These are phyloP conservation scores for Montipora capitata DNA, from an alignment of 92 coral and sea anemone species.

Conservation along the genomic window DNA sequence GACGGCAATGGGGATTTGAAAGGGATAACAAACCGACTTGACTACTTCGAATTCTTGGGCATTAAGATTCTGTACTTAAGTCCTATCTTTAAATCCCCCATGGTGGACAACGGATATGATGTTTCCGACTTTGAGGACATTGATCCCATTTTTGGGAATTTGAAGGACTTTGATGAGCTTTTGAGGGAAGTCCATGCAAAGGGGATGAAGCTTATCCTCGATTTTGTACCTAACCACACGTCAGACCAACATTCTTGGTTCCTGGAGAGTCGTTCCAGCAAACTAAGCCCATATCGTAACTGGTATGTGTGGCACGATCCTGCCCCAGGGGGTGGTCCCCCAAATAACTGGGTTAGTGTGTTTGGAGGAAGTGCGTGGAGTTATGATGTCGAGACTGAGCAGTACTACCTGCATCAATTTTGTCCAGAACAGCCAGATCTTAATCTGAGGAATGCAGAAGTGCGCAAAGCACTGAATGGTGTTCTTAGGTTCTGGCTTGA, in stretches of 20 bases:
- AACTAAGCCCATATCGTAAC: constrained; percentile 60
- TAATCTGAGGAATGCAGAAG: constrained; percentile 83
- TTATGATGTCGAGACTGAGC: constrained; percentile 71
- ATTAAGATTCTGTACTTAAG: constrained; percentile 86
- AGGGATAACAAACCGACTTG: constrained; percentile 84
- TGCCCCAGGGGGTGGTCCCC: constrained; percentile 76
- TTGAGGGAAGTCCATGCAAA: constrained; percentile 73
- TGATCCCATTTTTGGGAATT: constrained; percentile 82
- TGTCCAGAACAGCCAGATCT: constrained; percentile 89
- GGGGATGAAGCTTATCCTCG: constrained; percentile 88
- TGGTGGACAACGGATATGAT: constrained; percentile 94
- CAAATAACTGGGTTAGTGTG: constrained; percentile 90
- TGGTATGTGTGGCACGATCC: constrained; percentile 96
- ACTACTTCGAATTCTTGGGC: constrained; percentile 89
- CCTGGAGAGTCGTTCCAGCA: constrained; percentile 74
- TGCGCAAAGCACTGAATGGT: constrained; percentile 77
- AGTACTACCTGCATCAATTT: constrained; percentile 88
- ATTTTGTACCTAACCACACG: constrained; percentile 93
- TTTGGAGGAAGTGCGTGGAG: constrained; percentile 91
- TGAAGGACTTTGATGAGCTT: constrained; percentile 88
- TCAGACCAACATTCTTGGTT: constrained; percentile 92
- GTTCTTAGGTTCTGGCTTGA: constrained; percentile 90
- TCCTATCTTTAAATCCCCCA: constrained; percentile 88
- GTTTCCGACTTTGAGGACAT: constrained; percentile 82
- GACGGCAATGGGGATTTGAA: constrained; percentile 95